Evolutionary conservation across 2,113 vertebrate species (phyloP).

Genomic region (Daubentonia madagascariensis): DNA sequence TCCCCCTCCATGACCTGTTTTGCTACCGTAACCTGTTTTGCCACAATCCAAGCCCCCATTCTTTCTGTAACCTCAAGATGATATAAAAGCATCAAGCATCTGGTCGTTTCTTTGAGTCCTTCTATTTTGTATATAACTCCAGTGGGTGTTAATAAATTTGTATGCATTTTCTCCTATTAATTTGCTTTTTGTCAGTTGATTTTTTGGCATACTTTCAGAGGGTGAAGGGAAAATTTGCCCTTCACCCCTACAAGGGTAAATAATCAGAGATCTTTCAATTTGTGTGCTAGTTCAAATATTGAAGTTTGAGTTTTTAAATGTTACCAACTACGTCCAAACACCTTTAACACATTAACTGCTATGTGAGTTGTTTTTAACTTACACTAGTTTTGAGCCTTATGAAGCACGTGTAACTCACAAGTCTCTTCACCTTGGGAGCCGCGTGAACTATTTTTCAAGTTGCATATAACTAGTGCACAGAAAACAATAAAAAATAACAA

Average conservation of each 20-base stretch:
- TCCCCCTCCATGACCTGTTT: not conserved
- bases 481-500: no score
- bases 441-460: no score
- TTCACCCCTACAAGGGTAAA: not conserved
- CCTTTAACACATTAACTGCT: not conserved
- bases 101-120: not conserved
- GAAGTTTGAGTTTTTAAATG: constrained; percentile 6
- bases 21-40: not conserved
- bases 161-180: not conserved
- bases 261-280: constrained; percentile 10
- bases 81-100: not conserved
- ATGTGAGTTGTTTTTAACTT: no score
- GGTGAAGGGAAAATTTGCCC: not conserved
- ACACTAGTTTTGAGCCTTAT: no score
- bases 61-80: not conserved
- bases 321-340: not conserved
- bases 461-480: no score
- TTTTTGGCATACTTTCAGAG: not conserved
- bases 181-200: not conserved
- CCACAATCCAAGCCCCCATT: not conserved
- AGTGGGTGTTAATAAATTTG: not conserved
- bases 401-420: no score
- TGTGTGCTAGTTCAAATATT: not conserved
- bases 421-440: no score
- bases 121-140: not conserved